Evolutionary conservation across 2,797 vertebrate genomes (phyloP), one percentile per base, ranked within the genome.

Genomic region (Falco cherrug): DNA sequence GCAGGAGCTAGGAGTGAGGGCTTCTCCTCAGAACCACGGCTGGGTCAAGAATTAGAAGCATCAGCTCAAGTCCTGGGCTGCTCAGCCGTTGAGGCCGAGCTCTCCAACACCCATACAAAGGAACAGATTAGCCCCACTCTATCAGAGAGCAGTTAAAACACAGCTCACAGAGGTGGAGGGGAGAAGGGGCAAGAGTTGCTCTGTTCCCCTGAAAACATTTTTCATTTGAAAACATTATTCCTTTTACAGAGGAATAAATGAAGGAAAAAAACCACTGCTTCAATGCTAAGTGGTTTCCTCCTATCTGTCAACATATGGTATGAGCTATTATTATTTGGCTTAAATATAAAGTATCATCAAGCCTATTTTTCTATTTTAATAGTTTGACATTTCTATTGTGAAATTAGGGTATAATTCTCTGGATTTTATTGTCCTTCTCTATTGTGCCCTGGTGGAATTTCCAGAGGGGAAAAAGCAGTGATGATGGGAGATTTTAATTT

Each of bases 341-440:
- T 86, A 84, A 84, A 83, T 71, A 91, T 59, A 73, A 88, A 92
- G 45, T 54, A 95, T 65, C 50, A 31, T 67, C 79, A 90, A 67
- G 81, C 29, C 48, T 91, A 70, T 95, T 97, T 94, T 97, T 93
- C 85, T 88, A 12, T 89, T 95, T 90, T 81, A 96, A 64, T 51
- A 93, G 61, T 60, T 92, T 78, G 76, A 96, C 64, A 70, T 94
- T 95, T 90, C 87, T 82, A 59, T 96, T 96, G 95, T 84, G 91
- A 95, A 97, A 96, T 93, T 89, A 69, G 84, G 29, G 77, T 83
- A 84, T 70, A 94, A 89, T 85, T 90, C 74, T 94, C 83, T 91
- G 47, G 53, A 47, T 79, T 95, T 97, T 95, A 95, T 89, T 95
- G 71, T 86, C 75, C 80, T 65, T 75, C 50, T 93, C 77, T 85